Evolutionary conservation across 2,797 vertebrate genomes (phyloP).

Genomic region (Coilia nasus): DNA sequence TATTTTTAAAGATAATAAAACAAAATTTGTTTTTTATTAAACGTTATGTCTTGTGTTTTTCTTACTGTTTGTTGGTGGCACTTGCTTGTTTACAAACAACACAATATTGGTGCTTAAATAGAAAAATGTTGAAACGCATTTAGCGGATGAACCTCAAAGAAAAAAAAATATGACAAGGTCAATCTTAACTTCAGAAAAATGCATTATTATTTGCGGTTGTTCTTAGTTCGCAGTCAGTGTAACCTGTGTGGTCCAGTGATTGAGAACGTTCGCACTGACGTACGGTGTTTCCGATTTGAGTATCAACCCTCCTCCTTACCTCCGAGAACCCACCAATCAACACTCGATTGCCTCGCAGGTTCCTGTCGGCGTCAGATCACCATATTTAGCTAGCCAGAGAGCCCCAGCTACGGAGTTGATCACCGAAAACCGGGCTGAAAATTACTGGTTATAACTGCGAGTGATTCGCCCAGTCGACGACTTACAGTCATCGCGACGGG

Average conservation of each 20-base stretch:
- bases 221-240: not conserved
- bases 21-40: constrained; percentile 82
- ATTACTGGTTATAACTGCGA: constrained; percentile 51
- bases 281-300: constrained; percentile 40
- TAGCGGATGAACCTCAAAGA: not conserved
- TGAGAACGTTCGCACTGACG: constrained; percentile 58
- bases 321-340: constrained; percentile 37
- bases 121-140: not conserved
- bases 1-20: constrained; percentile 84
- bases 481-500: constrained; percentile 27
- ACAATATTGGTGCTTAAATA: not conserved
- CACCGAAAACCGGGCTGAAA: constrained; percentile 63
- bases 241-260: not conserved
- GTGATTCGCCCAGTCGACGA: constrained; percentile 54
- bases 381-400: constrained; percentile 79
- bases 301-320: constrained; percentile 57
- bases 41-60: constrained; percentile 25
- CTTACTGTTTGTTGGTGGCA: not conserved
- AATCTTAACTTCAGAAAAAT: not conserved
- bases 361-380: constrained; percentile 78
- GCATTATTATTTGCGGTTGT: not conserved
- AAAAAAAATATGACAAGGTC: not conserved
- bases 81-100: not conserved
- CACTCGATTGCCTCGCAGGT: constrained; percentile 46
- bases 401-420: constrained; percentile 66